Conservation (phyloP, 2,113 vertebrate genomes). For the Centropus bengalensis region DNA sequence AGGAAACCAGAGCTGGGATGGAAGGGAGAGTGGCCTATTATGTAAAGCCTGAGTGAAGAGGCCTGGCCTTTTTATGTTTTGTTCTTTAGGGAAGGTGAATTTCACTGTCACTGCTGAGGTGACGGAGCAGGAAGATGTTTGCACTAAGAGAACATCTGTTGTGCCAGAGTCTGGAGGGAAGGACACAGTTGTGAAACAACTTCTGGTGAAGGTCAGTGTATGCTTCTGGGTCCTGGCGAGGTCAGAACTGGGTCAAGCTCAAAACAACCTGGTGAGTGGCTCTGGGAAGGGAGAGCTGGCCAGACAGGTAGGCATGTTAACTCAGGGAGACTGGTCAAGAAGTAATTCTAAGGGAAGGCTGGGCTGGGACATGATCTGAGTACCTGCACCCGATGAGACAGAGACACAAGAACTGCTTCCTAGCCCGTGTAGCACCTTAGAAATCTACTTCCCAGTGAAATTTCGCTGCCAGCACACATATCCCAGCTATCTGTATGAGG, state of each 20-base stretch:
- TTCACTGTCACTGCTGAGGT: constrained; percentile 80
- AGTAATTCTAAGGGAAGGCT: not conserved
- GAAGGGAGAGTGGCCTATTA: not conserved
- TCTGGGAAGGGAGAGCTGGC: not conserved
- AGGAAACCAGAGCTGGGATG: not conserved
- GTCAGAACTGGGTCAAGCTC: not conserved
- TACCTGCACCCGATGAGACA: not conserved
- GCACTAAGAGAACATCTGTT: constrained; percentile 60
- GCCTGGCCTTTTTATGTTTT: not conserved
- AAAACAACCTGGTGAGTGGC: not conserved
- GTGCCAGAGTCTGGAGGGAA: constrained; percentile 72
- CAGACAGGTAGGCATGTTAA: not conserved
- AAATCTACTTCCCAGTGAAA: not conserved
- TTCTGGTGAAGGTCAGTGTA: constrained; percentile 82
- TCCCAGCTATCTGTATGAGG: not conserved
- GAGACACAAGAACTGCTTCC: not conserved
- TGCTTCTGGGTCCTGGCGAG: not conserved
- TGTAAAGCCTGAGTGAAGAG: not conserved
- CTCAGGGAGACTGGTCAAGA: not conserved
- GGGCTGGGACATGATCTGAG: not conserved
- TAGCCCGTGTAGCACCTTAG: not conserved
- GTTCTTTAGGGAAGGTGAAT: constrained; percentile 71
- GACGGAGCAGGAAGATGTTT: constrained; percentile 49
- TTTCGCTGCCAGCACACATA: too few species aligned
- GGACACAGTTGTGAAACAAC: constrained; percentile 76